phyloP scores from a whole-genome alignment of 2,888 invertebrate species.

The Agrypnus murinus region DNA sequence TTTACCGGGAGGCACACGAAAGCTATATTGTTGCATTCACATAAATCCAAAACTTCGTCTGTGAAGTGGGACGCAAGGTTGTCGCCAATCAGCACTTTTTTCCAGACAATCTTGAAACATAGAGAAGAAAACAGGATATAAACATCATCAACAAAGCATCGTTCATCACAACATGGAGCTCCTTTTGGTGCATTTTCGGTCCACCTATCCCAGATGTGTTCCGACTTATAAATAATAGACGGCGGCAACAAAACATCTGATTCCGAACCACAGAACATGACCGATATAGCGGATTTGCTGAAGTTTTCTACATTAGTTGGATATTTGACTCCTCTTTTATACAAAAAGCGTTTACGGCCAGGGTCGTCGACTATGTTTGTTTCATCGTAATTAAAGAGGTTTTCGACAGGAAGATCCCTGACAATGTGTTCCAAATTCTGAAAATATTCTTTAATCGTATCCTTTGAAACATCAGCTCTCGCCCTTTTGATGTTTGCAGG shows the following conservation, averaged over 20 bases:
- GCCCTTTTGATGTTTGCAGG: constrained; percentile 40
- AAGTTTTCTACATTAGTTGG: constrained; percentile 55
- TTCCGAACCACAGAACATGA: no score
- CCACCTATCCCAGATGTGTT: constrained; percentile 61
- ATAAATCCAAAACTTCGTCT: constrained; percentile 41
- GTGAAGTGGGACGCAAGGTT: constrained; percentile 54
- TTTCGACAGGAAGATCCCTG: constrained; percentile 41
- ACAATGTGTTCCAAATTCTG: constrained; percentile 49
- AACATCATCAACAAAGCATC: not conserved
- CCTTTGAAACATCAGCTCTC: constrained; percentile 41
- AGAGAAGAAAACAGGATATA: no score
- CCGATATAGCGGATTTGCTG: constrained; percentile 53
- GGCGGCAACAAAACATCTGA: constrained; percentile 61
- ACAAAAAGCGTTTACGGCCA: constrained; percentile 17
- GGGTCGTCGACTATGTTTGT: constrained; percentile 46
- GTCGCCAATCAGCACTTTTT: constrained; percentile 64
- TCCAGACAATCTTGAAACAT: no score
- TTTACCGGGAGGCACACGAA: constrained; percentile 61
- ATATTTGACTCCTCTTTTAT: constrained; percentile 40
- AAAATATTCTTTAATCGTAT: constrained; percentile 51
- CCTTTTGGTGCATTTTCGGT: constrained; percentile 63
- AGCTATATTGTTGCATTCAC: constrained; percentile 61
- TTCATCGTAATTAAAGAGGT: constrained; percentile 48
- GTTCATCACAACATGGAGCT: constrained; percentile 50
- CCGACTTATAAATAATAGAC: constrained; percentile 62